A percentile compares a stretch with the other conserved stretches of the same genome.
phyloP scores from a whole-genome alignment of 2,113 vertebrate species.

The Urocolius indicus region DNA sequence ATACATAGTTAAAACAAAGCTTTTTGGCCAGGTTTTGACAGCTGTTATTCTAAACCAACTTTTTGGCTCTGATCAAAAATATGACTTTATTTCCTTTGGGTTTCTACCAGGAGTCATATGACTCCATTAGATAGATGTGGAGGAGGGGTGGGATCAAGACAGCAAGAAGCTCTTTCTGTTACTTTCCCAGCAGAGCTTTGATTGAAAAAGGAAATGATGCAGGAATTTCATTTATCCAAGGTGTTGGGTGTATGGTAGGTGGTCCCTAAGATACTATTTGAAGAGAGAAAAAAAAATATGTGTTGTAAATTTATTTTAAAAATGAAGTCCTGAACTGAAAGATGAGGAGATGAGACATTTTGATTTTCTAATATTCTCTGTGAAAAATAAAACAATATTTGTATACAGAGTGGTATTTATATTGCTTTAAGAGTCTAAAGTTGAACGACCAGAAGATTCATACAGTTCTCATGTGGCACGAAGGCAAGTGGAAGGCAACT shows the following conservation, averaged over 20 bases:
- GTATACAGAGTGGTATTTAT: not conserved
- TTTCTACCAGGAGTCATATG: slow-evolving; percentile 52
- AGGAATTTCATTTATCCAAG: not conserved
- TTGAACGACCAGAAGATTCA: not conserved
- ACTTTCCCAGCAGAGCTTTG: not conserved
- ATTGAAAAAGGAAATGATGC: not conserved
- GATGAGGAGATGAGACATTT: not conserved
- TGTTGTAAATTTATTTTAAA: not conserved
- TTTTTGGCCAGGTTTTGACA: slow-evolving; percentile 58
- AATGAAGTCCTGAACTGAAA: fast-evolving
- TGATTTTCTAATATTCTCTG: not conserved
- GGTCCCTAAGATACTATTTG: not conserved
- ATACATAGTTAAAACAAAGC: slow-evolving; percentile 24
- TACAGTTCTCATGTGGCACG: not conserved
- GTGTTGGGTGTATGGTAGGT: not conserved
- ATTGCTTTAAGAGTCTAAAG: not conserved
- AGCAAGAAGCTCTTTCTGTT: slow-evolving; percentile 3
- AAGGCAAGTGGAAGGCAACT: not conserved
- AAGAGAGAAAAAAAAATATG: not conserved
- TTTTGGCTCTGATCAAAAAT: slow-evolving; percentile 63
- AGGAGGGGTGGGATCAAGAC: not conserved
- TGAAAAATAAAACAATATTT: not conserved
- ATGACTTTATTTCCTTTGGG: slow-evolving; percentile 68
- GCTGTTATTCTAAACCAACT: slow-evolving; percentile 67
- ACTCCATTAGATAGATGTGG: not conserved